Conservation (phyloP, 2,797 vertebrate genomes). For the Sciurus vulgaris region DNA sequence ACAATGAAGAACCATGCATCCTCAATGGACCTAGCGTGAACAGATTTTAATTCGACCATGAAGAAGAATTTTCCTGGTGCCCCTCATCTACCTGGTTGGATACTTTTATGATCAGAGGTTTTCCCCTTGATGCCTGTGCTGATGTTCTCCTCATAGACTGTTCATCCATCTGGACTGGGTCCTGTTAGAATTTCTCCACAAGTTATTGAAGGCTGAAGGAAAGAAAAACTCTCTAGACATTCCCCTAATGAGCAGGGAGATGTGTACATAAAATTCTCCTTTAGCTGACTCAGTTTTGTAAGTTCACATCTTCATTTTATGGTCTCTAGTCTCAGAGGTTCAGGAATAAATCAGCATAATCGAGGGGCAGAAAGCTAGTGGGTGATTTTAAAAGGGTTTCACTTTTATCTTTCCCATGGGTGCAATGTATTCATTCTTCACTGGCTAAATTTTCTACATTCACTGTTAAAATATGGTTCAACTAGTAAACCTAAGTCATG, state of each 20-base stretch:
- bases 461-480: constrained; percentile 49
- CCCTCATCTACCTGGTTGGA: not conserved
- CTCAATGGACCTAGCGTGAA: not conserved
- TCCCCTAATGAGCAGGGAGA: constrained; percentile 23
- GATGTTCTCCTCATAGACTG: not conserved
- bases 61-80: not conserved
- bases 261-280: not conserved
- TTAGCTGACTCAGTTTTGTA: constrained; percentile 58
- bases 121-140: not conserved
- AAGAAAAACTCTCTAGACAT: not conserved
- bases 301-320: constrained; percentile 43
- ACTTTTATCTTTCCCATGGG: constrained; percentile 53
- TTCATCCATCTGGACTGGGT: not conserved
- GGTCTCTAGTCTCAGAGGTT: not conserved
- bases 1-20: not conserved
- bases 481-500: not conserved
- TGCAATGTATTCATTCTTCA: constrained; percentile 30
- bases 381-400: constrained; percentile 56
- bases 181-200: constrained; percentile 1
- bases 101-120: not conserved
- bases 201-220: constrained; percentile 26
- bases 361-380: not conserved
- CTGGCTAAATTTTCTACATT: constrained; percentile 39
- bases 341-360: constrained; percentile 59
- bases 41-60: constrained; percentile 14